Base-by-base conservation (phyloP, 2,797 vertebrate genomes). In the Bradypus variegatus region DNA sequence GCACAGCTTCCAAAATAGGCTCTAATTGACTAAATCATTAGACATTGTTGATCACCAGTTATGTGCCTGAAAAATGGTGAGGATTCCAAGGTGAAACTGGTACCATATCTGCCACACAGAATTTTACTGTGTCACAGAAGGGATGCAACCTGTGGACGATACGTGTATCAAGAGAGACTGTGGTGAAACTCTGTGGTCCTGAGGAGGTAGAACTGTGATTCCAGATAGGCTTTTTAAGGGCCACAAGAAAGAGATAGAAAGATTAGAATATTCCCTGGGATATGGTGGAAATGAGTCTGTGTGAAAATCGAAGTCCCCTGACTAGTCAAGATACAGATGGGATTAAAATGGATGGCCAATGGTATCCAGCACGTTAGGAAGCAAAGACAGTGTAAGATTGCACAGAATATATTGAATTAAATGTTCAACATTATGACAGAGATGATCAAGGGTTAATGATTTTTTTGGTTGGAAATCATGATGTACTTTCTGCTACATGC, bases 241-340 rank as follows among this genome's bases (percentile, higher is more conserved):
- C 41, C 23, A 0, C 29, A 50, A 65, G 62, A 86, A 65, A 79
- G 58, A 27, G 18, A 33, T 5, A 27, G 62, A 50, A 65, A 19
- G 70, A 29, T 14, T 70, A 25, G 14, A n/a, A 3, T 27, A 48
- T 1, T 5, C 41, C 0, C 0, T 27, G 23, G 23, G 36, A 6
- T 29, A 27, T n/a, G 36, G 38, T 36, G 23, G 16, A 53, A 50
- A 72, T 45, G 50, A 25, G 36, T 69, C 31, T 48, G 36, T 38
- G 16, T 69, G 48, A 25, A 10, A 31, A 38, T 41, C 10, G n/a
- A 33, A 31, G 48, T 8, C 41, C 36, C 50, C n/a, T 36, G 23
- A 33, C 55, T 77, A 21, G 55, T 38, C 29, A 36, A 4, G 64
- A 60, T 79, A 23, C 64, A 33, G 65, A 50, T 87, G 27, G 23